Percentiles rank a stretch among this genome's conserved stretches.
Conservation (phyloP, 2,888 invertebrate genomes). For the Caenorhabditis doughertyi region DNA sequence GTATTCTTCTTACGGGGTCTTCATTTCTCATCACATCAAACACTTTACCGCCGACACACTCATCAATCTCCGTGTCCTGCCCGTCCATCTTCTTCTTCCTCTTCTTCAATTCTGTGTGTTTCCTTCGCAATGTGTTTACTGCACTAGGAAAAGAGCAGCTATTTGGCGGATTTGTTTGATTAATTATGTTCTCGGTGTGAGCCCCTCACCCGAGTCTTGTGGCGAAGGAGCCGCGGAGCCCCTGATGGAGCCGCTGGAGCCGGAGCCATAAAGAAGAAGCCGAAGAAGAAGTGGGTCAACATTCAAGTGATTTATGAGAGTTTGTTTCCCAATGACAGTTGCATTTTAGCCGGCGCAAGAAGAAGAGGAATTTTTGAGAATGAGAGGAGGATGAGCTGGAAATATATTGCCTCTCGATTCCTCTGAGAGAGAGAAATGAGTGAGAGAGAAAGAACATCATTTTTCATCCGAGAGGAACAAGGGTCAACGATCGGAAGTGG, state of each 20-base stretch:
- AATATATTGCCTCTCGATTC: neutral
- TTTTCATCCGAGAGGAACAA: constrained; percentile 6
- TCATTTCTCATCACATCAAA: constrained; percentile 23
- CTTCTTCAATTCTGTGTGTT: neutral
- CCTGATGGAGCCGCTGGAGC: neutral
- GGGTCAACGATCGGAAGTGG: too few relatives aligned
- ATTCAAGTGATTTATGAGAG: constrained; percentile 36
- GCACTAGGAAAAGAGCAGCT: constrained; percentile 40
- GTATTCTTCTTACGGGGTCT: constrained; percentile 3
- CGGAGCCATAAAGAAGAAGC: neutral
- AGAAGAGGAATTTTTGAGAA: neutral
- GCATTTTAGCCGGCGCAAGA: neutral
- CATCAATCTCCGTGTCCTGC: constrained; percentile 15
- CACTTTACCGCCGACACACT: constrained; percentile 44
- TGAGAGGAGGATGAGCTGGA: neutral
- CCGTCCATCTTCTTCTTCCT: neutral
- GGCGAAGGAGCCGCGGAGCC: neutral
- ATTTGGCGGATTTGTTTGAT: constrained; percentile 47
- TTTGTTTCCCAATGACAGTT: constrained; percentile 16
- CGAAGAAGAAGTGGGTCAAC: constrained; percentile 12
- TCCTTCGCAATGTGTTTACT: constrained; percentile 24
- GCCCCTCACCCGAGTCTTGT: too few relatives aligned
- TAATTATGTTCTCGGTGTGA: constrained; percentile 34
- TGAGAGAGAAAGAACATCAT: constrained; percentile 1
- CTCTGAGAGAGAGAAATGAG: neutral